phyloP scores from a whole-genome alignment of 2,888 invertebrate species.

The Bibio marci region DNA sequence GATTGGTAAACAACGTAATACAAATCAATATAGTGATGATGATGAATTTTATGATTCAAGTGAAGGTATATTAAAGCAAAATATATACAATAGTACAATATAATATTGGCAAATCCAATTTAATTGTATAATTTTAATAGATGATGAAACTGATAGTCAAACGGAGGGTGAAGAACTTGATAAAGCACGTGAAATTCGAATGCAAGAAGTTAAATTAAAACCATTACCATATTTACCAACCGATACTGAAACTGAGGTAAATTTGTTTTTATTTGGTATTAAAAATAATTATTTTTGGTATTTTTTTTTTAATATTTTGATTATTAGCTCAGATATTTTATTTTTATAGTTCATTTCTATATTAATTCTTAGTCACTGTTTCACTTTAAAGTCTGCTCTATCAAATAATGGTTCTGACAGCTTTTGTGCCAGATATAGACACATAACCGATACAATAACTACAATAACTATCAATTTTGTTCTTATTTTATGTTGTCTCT shows the following conservation, averaged over 20 bases:
- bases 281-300: not conserved
- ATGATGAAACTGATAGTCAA: conserved; percentile 50
- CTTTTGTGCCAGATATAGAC: no score
- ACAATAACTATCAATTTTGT: no score
- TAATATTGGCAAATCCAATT: not conserved
- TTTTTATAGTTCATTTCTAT: no score
- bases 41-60: conserved; percentile 29
- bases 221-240: conserved; percentile 42
- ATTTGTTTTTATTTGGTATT: conserved; percentile 14
- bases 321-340: not conserved
- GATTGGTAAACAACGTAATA: conserved; percentile 39
- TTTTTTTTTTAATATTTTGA: not conserved
- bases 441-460: no score
- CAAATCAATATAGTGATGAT: conserved; percentile 27
- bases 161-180: conserved; percentile 55
- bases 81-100: not conserved
- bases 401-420: no score
- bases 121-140: conserved; percentile 19
- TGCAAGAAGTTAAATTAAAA: conserved; percentile 48
- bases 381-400: no score
- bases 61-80: conserved; percentile 20
- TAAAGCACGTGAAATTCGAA: conserved; percentile 43
- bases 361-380: no score
- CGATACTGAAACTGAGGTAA: conserved; percentile 57
- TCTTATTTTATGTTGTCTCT: no score